phyloP scores from a whole-genome alignment of 2,888 invertebrate species.

The Cantharis flavilabris region DNA sequence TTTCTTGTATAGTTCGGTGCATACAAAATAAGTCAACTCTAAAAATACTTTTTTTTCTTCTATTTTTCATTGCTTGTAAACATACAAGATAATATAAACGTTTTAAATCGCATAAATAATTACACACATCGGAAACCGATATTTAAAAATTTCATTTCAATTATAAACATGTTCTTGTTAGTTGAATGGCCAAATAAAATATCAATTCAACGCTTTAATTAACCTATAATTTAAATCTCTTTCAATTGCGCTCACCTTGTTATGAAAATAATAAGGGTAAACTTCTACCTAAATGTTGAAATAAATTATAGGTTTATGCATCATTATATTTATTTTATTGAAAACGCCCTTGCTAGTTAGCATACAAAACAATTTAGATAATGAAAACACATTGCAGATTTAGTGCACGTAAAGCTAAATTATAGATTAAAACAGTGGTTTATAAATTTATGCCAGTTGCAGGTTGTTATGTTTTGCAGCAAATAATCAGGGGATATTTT shows the following conservation, averaged over 20 bases:
- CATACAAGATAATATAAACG: too few species aligned
- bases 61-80: too few species aligned
- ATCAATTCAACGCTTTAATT: not conserved
- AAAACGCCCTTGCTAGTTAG: not conserved
- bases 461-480: not conserved
- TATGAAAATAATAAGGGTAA: not conserved
- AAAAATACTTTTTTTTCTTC: not conserved
- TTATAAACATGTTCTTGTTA: not conserved
- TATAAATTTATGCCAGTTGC: not conserved
- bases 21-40: not conserved
- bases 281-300: not conserved
- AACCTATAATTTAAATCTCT: not conserved
- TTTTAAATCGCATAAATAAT: too few species aligned
- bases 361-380: not conserved
- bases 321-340: not conserved
- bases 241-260: not conserved
- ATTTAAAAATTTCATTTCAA: not conserved
- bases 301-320: not conserved
- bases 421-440: not conserved
- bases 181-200: not conserved
- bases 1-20: not conserved
- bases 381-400: not conserved
- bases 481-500: too few species aligned
- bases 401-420: not conserved
- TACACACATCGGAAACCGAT: too few species aligned